phyloP scores from a whole-genome alignment of 2,888 invertebrate genomes.

The Zootermopsis nevadensis region DNA sequence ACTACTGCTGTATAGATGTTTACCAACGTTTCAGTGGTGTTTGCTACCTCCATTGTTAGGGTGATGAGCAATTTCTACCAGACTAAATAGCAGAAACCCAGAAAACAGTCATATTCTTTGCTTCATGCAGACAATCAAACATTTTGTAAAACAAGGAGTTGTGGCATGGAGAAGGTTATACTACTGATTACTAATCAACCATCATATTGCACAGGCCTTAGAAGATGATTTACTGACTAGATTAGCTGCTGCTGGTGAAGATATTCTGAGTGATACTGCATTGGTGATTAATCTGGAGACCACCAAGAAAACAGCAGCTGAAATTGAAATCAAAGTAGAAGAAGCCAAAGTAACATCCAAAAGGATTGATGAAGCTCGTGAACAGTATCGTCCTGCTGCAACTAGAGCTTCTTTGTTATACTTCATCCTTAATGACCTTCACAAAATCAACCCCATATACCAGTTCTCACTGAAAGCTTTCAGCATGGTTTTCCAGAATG shows the following conservation, averaged over 20 bases:
- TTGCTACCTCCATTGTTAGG: too few relatives aligned
- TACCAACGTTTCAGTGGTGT: too few relatives aligned
- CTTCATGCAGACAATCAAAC: too few relatives aligned
- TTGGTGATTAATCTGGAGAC: slow-evolving; percentile 92
- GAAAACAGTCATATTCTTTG: too few relatives aligned
- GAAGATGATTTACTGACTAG: slow-evolving; percentile 91
- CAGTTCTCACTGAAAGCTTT: slow-evolving; percentile 96
- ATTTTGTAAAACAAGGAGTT: too few relatives aligned
- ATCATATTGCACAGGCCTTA: slow-evolving; percentile 63
- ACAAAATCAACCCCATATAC: slow-evolving; percentile 94
- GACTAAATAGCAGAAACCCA: too few relatives aligned
- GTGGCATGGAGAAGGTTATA: too few relatives aligned
- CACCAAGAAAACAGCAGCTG: slow-evolving; percentile 92
- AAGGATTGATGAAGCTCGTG: slow-evolving; percentile 91
- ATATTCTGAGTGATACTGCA: slow-evolving; percentile 90
- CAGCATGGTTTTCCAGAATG: slow-evolving; percentile 89
- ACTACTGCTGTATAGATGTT: too few relatives aligned
- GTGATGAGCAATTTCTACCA: too few relatives aligned
- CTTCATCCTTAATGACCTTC: slow-evolving; percentile 91
- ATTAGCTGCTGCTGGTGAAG: slow-evolving; percentile 89
- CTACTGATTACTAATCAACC: too few relatives aligned
- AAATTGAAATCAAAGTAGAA: slow-evolving; percentile 86
- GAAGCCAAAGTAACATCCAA: slow-evolving; percentile 88
- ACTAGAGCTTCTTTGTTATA: slow-evolving; percentile 89
- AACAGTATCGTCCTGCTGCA: slow-evolving; percentile 88